Evolutionary conservation across 2,797 vertebrate species (phyloP), one percentile per base, ranked within the genome.

Genomic region (Hypotaenidia philippensis): DNA sequence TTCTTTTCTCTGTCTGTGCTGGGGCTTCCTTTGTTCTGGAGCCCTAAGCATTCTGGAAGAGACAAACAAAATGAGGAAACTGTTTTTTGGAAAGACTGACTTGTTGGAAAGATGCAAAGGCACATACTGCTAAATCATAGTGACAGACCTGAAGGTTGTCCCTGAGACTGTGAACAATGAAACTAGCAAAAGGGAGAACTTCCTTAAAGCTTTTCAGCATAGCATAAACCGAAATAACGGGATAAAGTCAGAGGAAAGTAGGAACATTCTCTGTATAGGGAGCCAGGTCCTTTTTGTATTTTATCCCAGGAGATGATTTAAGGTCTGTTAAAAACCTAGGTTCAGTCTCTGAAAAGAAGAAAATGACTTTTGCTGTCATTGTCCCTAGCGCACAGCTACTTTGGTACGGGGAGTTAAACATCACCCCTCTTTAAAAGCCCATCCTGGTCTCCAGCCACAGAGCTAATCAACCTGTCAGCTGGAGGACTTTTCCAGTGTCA

Each of bases 371-470:
- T 52, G 20, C 22, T 82, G 31, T 36, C 19, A 9, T 27, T 81
- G 69, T 53, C 64, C 34, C 9, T 10, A 49, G 14, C 5, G 13
- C 3, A 1, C 34, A 59, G 44, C 44, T 66, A 4, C 61, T 92
- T 77, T 0, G 0, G 21, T 14, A 31, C 10, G 13, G 4, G 47
- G 8, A 44, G 19, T 34, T 26, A 75, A 61, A 77, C 83, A 10
- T 65, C 49, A 27, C 8, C 34, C 21, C 16, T 65, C 68, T 63
- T 15, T 4, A n/a, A 83, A 91, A 57, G 13, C n/a, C 53, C 20
- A 11, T 23, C 2, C 4, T 55, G 32, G 15, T 74, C 55, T 66
- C 63, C 27, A 72, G 8, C 19, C 18, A 61, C 31, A 59, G 31
- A 60, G 22, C 32, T 90, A 19, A 41, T 69, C 26, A 83, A 5